Base-by-base conservation (phyloP, 2,888 invertebrate genomes). In the Eumacrocentrus americanus region DNA sequence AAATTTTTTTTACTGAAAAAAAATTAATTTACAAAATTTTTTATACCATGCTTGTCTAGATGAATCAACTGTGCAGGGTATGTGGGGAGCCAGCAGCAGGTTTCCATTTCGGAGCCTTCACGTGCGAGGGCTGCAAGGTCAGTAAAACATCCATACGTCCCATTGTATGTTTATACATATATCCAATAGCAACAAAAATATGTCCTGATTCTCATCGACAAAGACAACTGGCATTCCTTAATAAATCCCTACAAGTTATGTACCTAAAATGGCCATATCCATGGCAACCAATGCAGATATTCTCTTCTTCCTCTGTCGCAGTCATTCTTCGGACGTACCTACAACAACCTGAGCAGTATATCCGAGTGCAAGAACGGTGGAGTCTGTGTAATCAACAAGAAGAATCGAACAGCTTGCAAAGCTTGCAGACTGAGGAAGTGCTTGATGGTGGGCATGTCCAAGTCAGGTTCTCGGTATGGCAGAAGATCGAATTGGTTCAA, bases 401-500 rank as follows among this genome's bases (percentile, higher is more conserved):
- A 94, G 82, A 95, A 94, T 82, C 87, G 95, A 58, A 95, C 94
- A 2, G 91, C 94, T 1, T 95, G 95, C 83, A 95, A 95, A 79
- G 92, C 94, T 1, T 95, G 95, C 78, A 86, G 95, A 3, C 84
- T 94, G 70, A 85, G 92, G 67, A 94, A 84, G 72, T 94, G 94
- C 72, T 85, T 94, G 9, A 81, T 90, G 67, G 94, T 94, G 42
- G 94, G 94, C 53, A 95, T 95, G 94, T 93, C 93, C 22, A 94
- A 95, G 81, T 92, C 92, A 51, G 94, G 94, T 5, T 95, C 94
- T 1, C 86, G 94, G 51, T 95, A 94, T 78, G 95, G 95, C 0
- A 85, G 94, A 20, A 85, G 94, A 52, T 94, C 94, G 40, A 95
- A 95, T 82, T 95, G 94, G 94, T 95, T 95, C 84, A 95, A 95